Base-by-base conservation (phyloP, 92 coral and sea anemone genomes). In the Isaurus tuberculatus region DNA sequence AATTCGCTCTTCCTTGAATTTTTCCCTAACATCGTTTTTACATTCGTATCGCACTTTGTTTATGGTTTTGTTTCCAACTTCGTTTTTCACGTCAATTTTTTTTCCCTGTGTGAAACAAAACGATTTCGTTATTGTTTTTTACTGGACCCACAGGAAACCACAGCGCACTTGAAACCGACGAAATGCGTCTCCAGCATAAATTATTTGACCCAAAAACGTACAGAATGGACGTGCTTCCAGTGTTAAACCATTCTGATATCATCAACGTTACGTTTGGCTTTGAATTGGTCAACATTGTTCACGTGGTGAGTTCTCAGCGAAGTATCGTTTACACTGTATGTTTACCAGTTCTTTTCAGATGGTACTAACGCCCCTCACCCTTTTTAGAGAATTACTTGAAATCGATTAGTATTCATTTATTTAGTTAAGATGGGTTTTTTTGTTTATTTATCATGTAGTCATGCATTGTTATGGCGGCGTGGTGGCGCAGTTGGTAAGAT, bases 261-360 rank as follows among this genome's bases (percentile, higher is more conserved):
- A 85, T 89, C 29, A 72, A 85, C 10, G 84, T 89, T 33, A 70
- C 65, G 3, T 89, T 89, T 63, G 89, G 79, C 26, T 85, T 89
- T 43, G 92, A 89, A 43, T 78, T 89, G 31, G 61, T 89, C 23
- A 89, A 89, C 73, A 89, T 89, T 23, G 92, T 89, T 13, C 73
- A 89, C 2, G 87, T 89, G 83, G 92, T 89, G 42, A 65, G 92
- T 79, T 10, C 3, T n/a, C 4, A n/a, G 65, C 61, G 61, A 15
- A 53, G 22, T 13, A 5, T 5, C n/a, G 4, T 40, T 40, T 11
- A 40, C 46, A n/a, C n/a, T n/a, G n/a, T n/a, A n/a, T n/a, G n/a
- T n/a, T n/a, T n/a, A n/a, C n/a, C n/a, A n/a, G n/a, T n/a, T n/a
- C n/a, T n/a, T n/a, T n/a, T n/a, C n/a, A n/a, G n/a, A n/a, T n/a